phyloP scores from a whole-genome alignment of 2,888 invertebrate species.

The Galerucella pusilla region DNA sequence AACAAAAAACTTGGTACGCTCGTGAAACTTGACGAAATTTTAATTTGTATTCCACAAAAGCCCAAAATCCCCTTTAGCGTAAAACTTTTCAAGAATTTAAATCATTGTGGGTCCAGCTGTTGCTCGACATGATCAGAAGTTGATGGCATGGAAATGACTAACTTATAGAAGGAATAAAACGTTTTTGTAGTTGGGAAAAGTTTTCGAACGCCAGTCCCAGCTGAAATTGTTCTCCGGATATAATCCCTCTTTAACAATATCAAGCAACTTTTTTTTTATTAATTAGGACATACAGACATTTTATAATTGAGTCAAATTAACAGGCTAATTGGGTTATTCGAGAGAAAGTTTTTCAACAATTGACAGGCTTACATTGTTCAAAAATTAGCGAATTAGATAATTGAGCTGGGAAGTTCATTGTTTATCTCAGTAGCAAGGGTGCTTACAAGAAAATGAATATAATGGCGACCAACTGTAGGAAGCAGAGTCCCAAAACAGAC shows the following conservation, averaged over 20 bases:
- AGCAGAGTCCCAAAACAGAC: too few species aligned
- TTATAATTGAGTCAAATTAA: slow-evolving; percentile 1
- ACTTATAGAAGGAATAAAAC: slow-evolving; percentile 38
- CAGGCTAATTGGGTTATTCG: not conserved
- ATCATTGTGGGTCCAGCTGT: slow-evolving; percentile 53
- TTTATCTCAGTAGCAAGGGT: too few species aligned
- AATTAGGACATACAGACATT: not conserved
- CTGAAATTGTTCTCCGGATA: slow-evolving; percentile 3
- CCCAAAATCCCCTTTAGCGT: slow-evolving; percentile 38
- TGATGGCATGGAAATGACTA: slow-evolving; percentile 53
- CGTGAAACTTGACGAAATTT: slow-evolving; percentile 41
- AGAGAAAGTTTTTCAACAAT: not conserved
- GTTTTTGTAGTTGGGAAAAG: slow-evolving; percentile 22
- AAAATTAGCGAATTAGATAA: not conserved
- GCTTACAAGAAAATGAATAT: too few species aligned
- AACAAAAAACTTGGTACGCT: not conserved
- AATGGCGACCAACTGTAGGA: too few species aligned
- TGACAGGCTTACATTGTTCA: not conserved
- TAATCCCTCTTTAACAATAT: slow-evolving; percentile 13
- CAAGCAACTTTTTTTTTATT: not conserved
- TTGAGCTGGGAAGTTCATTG: too few species aligned
- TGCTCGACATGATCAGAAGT: slow-evolving; percentile 54
- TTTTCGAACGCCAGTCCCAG: slow-evolving; percentile 3
- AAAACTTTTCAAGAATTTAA: slow-evolving; percentile 52
- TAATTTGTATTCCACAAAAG: slow-evolving; percentile 49